Evolutionary conservation across 2,888 invertebrate species (phyloP), one percentile per base, ranked within the genome.

Genomic region (Nephrocerus scutellatus): DNA sequence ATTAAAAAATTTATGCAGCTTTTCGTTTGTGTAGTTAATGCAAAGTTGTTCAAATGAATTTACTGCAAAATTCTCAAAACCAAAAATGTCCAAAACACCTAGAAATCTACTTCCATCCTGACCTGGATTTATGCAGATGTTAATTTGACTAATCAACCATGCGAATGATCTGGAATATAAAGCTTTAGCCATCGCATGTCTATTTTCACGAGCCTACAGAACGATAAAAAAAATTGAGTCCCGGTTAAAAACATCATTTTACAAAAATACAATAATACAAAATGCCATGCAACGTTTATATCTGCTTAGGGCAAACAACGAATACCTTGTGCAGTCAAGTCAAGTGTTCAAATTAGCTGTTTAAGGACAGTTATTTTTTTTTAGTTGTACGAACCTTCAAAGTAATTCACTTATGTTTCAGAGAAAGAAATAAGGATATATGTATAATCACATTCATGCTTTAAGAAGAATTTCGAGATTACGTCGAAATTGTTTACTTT

Each of bases 1-100:
- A 71, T 93, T 93, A 70, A 95, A 95, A 73, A 93, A 92, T 72
- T 89, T 89, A 63, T 92, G 92, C 22, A 92, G 74, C 64, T 92
- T 92, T 66, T 92, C 91, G 62, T 92, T 92, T 0, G 91, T 89
- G 68, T 90, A 92, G 70, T 92, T 92, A 49, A 92, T 92, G 63
- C 91, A 91, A 9, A 91, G 75, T 59, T 92, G 92, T 62, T 92
- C 92, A 53, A 92, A 84, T 2, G 90, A 90, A 66, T 92, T 92
- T n/a, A 78, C 74, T 4, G 79, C 73, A 66, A 92, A 92, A 72
- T 92, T 91, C 70, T 92, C 92, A 65, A 92, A 92, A 39, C 91
- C 92, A 63, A 92, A 92, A 53, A 92, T 92, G 65, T 92, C 92
- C 26, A 92, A 74, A 6, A 92, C 90, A 6, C 91, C 92, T 35